Base-by-base conservation (phyloP, 2,888 invertebrate species). In the Zaprionus obscuricornis region DNA sequence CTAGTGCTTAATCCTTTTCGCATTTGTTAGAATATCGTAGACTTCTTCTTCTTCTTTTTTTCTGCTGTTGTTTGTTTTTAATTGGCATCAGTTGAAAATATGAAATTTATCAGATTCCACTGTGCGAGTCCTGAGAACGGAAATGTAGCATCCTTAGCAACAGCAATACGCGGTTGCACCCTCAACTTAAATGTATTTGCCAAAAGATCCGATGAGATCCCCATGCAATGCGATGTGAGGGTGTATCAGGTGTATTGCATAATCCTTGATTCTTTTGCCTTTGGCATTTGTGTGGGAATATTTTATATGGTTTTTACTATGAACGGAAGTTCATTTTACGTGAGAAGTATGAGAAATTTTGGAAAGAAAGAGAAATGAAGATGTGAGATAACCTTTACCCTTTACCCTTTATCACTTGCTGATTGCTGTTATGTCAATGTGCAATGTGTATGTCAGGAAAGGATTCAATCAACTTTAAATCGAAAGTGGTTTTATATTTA, bases 191-290 rank as follows among this genome's bases (percentile, higher is more conserved):
- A 18, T 8, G 27, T 36, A 17, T 22, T 24, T 67, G 55, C 33
- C 55, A 47, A 49, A 62, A 37, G n/a, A n/a, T n/a, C 39, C 31
- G 26, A 27, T n/a, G n/a, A n/a, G n/a, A n/a, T n/a, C n/a, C n/a
- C n/a, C n/a, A n/a, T n/a, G n/a, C n/a, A n/a, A n/a, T n/a, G n/a
- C n/a, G n/a, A 31, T 39, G 62, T 63, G 74, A 74, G 73, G 75
- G 69, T 60, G 52, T 55, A 45, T 82, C 83, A 83, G 79, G 79
- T 79, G 79, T 34, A 74, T 83, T 79, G 79, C 79, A 74, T 82
- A 83, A 82, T 82, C 55, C 59, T 45, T 6, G 17, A 42, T 50
- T 39, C 20, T 49, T 16, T 13, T 27, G 33, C n/a, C n/a, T n/a
- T n/a, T n/a, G n/a, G n/a, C n/a, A n/a, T 26, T 33, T 64, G 43